Conservation (phyloP, 92 coral and sea anemone species). For the Ricordea florida region DNA sequence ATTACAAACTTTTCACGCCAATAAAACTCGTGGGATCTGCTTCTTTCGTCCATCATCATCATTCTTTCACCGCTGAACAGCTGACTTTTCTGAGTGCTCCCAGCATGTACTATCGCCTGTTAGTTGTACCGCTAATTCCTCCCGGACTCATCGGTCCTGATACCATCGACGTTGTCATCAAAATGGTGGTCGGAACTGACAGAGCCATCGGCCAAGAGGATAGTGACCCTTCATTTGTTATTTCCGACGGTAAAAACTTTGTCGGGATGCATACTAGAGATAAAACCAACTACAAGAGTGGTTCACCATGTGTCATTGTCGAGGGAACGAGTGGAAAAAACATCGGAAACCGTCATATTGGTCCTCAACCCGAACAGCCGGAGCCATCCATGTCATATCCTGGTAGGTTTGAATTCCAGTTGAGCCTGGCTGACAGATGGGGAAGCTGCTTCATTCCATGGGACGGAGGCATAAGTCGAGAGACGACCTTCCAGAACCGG, state of each 20-base stretch:
- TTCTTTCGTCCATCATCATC: background rate
- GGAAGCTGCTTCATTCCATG: conserved; percentile 19
- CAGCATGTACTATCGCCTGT: background rate
- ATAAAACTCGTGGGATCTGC: background rate
- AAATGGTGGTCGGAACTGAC: no score
- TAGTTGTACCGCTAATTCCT: no score
- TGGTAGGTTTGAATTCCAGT: conserved; percentile 7
- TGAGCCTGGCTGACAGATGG: conserved; percentile 30
- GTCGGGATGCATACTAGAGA: background rate
- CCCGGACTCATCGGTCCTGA: no score
- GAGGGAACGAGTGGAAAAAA: background rate
- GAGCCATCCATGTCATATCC: background rate
- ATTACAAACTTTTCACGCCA: no score
- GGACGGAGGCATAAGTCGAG: conserved; percentile 20
- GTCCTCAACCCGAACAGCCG: background rate
- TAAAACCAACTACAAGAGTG: background rate
- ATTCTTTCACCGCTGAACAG: background rate
- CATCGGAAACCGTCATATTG: background rate
- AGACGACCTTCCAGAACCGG: conserved; percentile 7
- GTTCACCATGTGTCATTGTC: background rate
- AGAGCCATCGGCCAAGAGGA: no score
- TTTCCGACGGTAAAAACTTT: conserved; percentile 10
- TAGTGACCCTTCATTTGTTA: no score
- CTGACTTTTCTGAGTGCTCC: background rate
- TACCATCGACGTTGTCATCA: no score